These are phyloP conservation scores for Pegea sp. DNA, from an alignment of 23 tunicate species.

Conservation along the genomic window DNA sequence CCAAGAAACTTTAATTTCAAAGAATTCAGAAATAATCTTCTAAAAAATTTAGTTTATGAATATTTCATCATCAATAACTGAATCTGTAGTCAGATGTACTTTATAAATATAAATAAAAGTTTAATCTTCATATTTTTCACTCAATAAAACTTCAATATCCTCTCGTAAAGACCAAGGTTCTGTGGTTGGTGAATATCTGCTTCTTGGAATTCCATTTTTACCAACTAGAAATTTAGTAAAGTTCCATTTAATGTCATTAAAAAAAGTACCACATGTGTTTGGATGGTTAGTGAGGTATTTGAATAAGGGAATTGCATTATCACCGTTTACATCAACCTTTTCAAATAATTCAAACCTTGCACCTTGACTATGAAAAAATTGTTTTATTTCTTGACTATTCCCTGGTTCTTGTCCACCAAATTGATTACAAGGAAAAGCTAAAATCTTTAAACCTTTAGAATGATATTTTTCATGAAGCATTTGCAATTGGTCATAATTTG, in stretches of 20 bases:
- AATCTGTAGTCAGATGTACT: no score
- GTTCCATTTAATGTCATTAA: conserved; percentile 48
- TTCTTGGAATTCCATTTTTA: conserved; percentile 22
- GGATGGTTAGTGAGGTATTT: conserved; percentile 30
- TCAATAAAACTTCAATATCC: no score
- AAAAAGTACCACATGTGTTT: conserved; percentile 22
- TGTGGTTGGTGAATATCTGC: no score
- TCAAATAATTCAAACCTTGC: conserved; percentile 29
- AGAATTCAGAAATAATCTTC: no score
- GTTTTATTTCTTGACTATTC: conserved; percentile 22
- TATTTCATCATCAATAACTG: no score
- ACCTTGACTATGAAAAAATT: conserved; percentile 14
- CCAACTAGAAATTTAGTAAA: conserved; percentile 44
- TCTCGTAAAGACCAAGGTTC: no score
- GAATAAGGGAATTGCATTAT: conserved; percentile 22
- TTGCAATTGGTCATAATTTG: conserved; percentile 29
- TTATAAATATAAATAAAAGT: no score
- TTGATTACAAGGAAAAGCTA: conserved; percentile 84
- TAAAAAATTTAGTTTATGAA: no score
- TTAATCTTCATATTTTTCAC: no score
- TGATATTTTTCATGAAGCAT: conserved; percentile 50
- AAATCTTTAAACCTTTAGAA: conserved; percentile 32
- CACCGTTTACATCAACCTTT: conserved; percentile 48
- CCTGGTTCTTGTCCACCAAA: conserved; percentile 50
- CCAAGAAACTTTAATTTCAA: no score